Evolutionary conservation across 2,888 invertebrate species (phyloP).

Genomic region (Alentia gelatinosa): DNA sequence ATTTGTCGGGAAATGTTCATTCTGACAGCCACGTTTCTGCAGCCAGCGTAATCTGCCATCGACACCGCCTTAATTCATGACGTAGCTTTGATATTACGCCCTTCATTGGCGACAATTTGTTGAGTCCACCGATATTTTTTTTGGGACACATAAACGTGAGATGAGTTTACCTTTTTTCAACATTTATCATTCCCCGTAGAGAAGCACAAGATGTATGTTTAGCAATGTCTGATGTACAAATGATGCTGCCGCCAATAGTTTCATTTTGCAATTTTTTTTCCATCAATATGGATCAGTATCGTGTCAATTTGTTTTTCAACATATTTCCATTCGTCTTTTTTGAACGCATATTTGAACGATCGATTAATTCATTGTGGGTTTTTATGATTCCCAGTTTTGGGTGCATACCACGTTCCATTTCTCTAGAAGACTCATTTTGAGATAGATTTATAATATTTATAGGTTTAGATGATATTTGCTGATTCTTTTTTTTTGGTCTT

Average conservation of each 20-base stretch:
- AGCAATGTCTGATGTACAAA: no score
- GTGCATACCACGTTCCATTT: background rate
- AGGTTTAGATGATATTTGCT: background rate
- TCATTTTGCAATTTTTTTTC: background rate
- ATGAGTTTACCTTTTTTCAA: background rate
- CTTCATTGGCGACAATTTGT: background rate
- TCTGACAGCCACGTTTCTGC: background rate
- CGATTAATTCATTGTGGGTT: background rate
- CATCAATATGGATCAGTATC: no score
- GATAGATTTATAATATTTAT: conserved; percentile 5
- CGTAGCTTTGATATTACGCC: background rate
- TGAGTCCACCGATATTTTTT: background rate
- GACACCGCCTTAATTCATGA: background rate
- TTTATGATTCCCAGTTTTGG: background rate
- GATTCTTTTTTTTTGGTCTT: conserved; percentile 6
- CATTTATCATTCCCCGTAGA: background rate
- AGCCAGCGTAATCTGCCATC: background rate
- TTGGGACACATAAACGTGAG: background rate
- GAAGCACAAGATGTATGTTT: no score
- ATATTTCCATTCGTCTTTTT: background rate
- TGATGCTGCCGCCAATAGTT: background rate
- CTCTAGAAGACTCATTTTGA: background rate
- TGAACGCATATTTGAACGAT: background rate
- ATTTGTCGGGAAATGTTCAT: no score
- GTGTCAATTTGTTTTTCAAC: background rate